These are phyloP conservation scores for Decapterus maruadsi DNA, from an alignment of 2,797 vertebrate genomes.

Conservation along the genomic window DNA sequence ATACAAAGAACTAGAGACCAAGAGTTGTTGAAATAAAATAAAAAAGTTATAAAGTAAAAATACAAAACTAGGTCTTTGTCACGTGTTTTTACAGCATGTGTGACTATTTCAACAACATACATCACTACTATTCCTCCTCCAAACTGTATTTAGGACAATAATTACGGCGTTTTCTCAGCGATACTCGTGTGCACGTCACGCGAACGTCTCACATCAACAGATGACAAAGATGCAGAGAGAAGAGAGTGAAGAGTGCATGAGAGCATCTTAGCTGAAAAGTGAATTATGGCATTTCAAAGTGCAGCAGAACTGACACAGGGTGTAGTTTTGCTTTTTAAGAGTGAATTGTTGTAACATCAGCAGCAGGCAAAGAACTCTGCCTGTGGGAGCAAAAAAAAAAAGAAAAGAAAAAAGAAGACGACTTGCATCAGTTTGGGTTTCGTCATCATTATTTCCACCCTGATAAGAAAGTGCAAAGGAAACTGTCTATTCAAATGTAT, in stretches of 20 bases:
- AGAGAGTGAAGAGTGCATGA: slow-evolving; percentile 4
- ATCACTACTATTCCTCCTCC: slow-evolving; percentile 70
- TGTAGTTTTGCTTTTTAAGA: slow-evolving; percentile 8
- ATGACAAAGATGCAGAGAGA: background rate
- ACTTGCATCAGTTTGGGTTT: background rate
- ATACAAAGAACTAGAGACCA: slow-evolving; percentile 60
- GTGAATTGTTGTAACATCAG: background rate
- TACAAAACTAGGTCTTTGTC: slow-evolving; percentile 88
- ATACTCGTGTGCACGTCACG: slow-evolving; percentile 16
- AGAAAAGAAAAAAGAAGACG: background rate
- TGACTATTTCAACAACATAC: slow-evolving; percentile 36
- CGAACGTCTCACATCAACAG: slow-evolving; percentile 2
- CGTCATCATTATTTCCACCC: slow-evolving; percentile 8
- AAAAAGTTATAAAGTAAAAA: slow-evolving; percentile 71
- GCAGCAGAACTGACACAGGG: background rate
- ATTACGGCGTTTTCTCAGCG: slow-evolving; percentile 30
- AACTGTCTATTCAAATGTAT: background rate
- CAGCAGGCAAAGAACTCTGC: background rate
- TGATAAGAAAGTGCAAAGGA: background rate
- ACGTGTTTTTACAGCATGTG: slow-evolving; percentile 64
- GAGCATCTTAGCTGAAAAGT: background rate
- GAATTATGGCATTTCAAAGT: slow-evolving; percentile 45
- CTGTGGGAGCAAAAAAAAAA: background rate
- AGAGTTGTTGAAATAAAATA: slow-evolving; percentile 62
- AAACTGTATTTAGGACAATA: slow-evolving; percentile 57